Evolutionary conservation across 2,888 invertebrate species (phyloP), one percentile per base, ranked within the genome.

Genomic region (Tenthredo mesomela): DNA sequence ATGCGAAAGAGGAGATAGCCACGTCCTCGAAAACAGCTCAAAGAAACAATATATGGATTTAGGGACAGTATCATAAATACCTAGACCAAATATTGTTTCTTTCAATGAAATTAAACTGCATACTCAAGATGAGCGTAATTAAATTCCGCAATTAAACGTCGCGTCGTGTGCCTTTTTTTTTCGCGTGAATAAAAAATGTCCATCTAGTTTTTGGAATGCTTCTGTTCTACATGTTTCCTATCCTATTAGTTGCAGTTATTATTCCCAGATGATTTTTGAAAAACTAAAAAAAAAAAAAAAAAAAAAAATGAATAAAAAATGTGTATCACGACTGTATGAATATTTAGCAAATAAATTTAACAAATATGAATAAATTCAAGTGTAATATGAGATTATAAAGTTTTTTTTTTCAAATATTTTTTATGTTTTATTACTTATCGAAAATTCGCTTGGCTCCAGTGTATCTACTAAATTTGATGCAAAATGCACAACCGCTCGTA

Each of bases 1-100:
- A 82, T 87, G 87, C 87, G 87, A 88, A 89, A 87, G 84, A 84
- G 85, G 84, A 85, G 65, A 58, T 80, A 61, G 58, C 61, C 58
- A 80, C 61, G 25, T 61, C 58, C 37, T 80, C 80, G 80, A 61
- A 61, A 80, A 80, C 47, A 25, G 58, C 21, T 80, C 37, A 37
- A 61, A 80, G 9, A 58, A 80, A 58, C 37, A 80, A 80, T 25
- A 61, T 40, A 54, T 77, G 54, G 77, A 77, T 77, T 77, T 18
- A 33, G 4, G 9, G 18, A 10, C 7, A 29, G 54, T 33, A 33
- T 50, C 29, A 77, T 33, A 54, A 77, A 50, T 77, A n/a, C n/a
- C n/a, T n/a, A 33, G 54, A 54, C 29, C 29, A 29, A 33, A 47
- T 54, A 33, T 77, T 54, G 33, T n/a, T 33, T 77, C 12, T 54